Evolutionary conservation across 1,140 invertebrate species (phyloP), one percentile per base, ranked within the genome.

Genomic region (Drosophila repletoides): DNA sequence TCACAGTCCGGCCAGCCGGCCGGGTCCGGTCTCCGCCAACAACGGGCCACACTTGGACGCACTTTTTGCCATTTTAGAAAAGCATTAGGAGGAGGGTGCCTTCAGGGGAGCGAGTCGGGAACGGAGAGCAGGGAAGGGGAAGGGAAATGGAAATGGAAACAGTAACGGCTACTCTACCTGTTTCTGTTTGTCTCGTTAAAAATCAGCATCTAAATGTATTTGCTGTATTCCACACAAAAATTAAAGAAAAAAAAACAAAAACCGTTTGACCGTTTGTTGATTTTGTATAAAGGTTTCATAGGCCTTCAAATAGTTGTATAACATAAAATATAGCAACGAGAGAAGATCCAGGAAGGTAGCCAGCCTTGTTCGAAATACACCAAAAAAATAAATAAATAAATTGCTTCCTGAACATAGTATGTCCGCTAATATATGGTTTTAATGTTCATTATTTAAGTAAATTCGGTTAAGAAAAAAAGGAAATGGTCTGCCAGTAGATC

Each of bases 41-140:
- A 26, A n/a, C n/a, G n/a, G n/a, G n/a, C n/a, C n/a, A n/a, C n/a
- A n/a, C n/a, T n/a, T n/a, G 67, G 36, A 72, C 64, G 69, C 69
- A 72, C 69, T 68, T 72, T 69, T 68, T 31, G 55, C 36, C 59
- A 38, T 49, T 46, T 56, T 75, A 80, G 69, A 74, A 66, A 70
- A 74, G 76, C 76, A 79, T 67, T 80, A 80, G 55, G 12, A 31
- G 15, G 14, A n/a, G 9, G 15, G n/a, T n/a, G n/a, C n/a, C n/a
- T n/a, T n/a, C n/a, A n/a, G n/a, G n/a, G n/a, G n/a, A n/a, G n/a
- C n/a, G n/a, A n/a, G n/a, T n/a, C n/a, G n/a, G n/a, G n/a, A n/a
- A n/a, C n/a, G n/a, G n/a, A n/a, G n/a, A n/a, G n/a, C n/a, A n/a
- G n/a, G n/a, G n/a, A n/a, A n/a, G n/a, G n/a, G n/a, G n/a, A n/a